Base-by-base conservation (phyloP, 2,113 vertebrate species). In the Campylorhamphus procurvoides region DNA sequence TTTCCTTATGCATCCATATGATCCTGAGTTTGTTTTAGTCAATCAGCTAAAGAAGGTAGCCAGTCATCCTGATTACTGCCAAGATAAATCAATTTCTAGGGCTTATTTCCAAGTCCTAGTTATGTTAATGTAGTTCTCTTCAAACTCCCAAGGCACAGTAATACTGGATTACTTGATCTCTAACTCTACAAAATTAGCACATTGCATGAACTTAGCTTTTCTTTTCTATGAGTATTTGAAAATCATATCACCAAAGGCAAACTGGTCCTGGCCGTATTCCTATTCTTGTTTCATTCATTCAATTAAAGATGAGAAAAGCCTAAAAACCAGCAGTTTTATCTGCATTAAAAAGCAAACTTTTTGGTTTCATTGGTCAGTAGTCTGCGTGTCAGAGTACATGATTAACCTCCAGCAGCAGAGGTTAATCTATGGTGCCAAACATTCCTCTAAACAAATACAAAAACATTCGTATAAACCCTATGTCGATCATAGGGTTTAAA, bases 31-130 rank as follows among this genome's bases (percentile, higher is more conserved):
- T 55, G 31, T 80, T 95, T 92, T 49, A 74, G 76, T 84, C 81
- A 86, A 49, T 95, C 58, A 79, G 40, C 66, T 95, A 68, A 94
- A 92, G 62, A 78, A 88, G 56, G 44, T 75, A 58, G 18, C 35
- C 74, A n/a, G 47, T 92, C 60, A 94, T 92, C 83, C 88, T 85
- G 87, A 96, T 96, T 97, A 87, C 74, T 96, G 80, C 88, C 88
- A 96, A 60, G 66, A 82, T 87, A 93, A 94, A 97, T 92, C 55
- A 90, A 24, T 92, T 96, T 82, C 47, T 78, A 81, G 72, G 87
- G 84, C 86, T 93, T 95, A 92, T 92, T 95, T 89, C 55, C 59
- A 77, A 55, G 73, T 59, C 47, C 73, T 79, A 0, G 5, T 94
- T 89, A 63, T 55, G 55, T 93, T 94, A 90, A 71, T 35, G 12